A percentile compares a stretch with the other conserved stretches of the same genome.
phyloP scores from a whole-genome alignment of 1,140 invertebrate species.

The Drosophila rhopaloa region DNA sequence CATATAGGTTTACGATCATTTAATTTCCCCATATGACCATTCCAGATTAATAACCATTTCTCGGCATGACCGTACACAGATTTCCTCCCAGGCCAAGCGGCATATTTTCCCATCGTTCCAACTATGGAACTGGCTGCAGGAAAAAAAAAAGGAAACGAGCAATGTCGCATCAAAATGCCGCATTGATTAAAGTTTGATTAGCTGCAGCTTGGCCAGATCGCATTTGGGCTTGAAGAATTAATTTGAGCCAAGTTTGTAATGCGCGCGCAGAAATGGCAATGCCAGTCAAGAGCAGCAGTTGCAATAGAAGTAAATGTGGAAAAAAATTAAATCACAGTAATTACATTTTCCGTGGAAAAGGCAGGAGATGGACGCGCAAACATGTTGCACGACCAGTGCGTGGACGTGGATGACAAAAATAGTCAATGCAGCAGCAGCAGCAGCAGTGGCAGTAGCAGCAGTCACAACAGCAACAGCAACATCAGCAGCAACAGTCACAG shows the following conservation, averaged over 20 bases:
- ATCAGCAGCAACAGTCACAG: conserved; percentile 8
- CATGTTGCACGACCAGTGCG: conserved; percentile 69
- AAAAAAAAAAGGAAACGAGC: conserved; percentile 20
- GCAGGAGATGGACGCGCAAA: conserved; percentile 58
- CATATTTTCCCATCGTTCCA: conserved; percentile 68
- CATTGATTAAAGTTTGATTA: conserved; percentile 78
- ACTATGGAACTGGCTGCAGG: conserved; percentile 48
- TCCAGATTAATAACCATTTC: conserved; percentile 52
- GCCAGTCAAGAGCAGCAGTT: conserved; percentile 7
- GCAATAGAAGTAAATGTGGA: conserved; percentile 56
- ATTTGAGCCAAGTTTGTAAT: conserved; percentile 67
- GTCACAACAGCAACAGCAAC: conserved; percentile 14
- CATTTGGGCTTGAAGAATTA: conserved; percentile 74
- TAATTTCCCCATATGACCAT: conserved; percentile 38
- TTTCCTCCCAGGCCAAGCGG: conserved; percentile 42
- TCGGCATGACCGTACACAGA: conserved; percentile 11
- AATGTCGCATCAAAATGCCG: conserved; percentile 74
- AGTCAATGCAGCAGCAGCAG: conserved; percentile 47
- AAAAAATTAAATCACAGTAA: conserved; percentile 67
- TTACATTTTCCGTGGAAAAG: conserved; percentile 73
- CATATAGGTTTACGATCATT: conserved; percentile 9
- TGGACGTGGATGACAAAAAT: conserved; percentile 59
- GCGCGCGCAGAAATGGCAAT: conserved; percentile 58
- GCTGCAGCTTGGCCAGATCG: conserved; percentile 52
- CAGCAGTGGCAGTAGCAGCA: conserved; percentile 5